Conservation (phyloP, 2,888 invertebrate genomes). For the Epirrhoe alternata region DNA sequence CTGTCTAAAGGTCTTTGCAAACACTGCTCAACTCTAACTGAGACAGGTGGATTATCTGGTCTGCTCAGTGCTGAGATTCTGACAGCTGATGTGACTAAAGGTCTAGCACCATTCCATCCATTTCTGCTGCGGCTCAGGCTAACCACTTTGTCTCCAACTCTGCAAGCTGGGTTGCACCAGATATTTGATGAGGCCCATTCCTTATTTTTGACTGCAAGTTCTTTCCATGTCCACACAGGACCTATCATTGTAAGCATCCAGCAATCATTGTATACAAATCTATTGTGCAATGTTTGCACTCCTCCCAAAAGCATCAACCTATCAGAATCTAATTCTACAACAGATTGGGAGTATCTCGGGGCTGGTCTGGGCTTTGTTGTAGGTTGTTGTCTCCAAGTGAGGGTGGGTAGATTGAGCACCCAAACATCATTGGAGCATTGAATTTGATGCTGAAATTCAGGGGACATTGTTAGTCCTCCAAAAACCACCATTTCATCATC, state of each 20-base stretch:
- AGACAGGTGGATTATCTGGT: slow-evolving; percentile 77
- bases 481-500: slow-evolving; percentile 93
- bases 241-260: slow-evolving; percentile 94
- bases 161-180: slow-evolving; percentile 97
- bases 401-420: slow-evolving; percentile 92
- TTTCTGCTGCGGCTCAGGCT: slow-evolving; percentile 88
- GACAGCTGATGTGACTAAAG: slow-evolving; percentile 84
- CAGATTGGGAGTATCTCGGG: slow-evolving; percentile 97
- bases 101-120: slow-evolving; percentile 81
- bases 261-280: slow-evolving; percentile 92
- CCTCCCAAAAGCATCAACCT: slow-evolving; percentile 94
- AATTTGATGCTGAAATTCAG: slow-evolving; percentile 77
- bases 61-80: slow-evolving; percentile 72
- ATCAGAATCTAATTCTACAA: slow-evolving; percentile 91
- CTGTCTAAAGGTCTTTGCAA: slow-evolving; percentile 83
- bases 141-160: slow-evolving; percentile 90
- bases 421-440: slow-evolving; percentile 93
- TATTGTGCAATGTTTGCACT: slow-evolving; percentile 93
- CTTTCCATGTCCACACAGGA: slow-evolving; percentile 90
- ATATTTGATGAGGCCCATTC: slow-evolving; percentile 94
- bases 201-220: slow-evolving; percentile 90
- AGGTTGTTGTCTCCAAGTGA: slow-evolving; percentile 91
- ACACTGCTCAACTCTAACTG: slow-evolving; percentile 79
- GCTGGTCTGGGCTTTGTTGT: slow-evolving; percentile 89
- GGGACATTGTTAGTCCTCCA: slow-evolving; percentile 87